These are phyloP conservation scores for Aricia agestis DNA, from an alignment of 1,140 invertebrate genomes.

Conservation along the genomic window DNA sequence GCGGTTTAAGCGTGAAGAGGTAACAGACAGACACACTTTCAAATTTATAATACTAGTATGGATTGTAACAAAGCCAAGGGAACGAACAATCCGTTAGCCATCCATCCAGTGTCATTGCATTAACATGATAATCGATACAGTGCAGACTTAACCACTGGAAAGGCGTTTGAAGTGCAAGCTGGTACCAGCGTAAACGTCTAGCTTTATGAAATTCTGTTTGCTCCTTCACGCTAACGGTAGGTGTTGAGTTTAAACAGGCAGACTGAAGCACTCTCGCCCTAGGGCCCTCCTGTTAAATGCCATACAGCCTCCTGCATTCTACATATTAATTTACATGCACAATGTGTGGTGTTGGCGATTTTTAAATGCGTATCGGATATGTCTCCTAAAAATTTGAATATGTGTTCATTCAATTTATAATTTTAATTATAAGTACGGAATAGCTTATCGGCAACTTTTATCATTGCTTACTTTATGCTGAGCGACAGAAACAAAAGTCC, in stretches of 20 bases:
- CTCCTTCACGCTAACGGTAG: background rate
- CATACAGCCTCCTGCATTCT: background rate
- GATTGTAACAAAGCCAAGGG: too few species aligned
- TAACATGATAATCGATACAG: slow-evolving; percentile 1
- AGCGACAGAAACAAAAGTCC: too few species aligned
- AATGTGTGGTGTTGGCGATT: background rate
- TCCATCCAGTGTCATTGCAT: background rate
- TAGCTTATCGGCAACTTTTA: too few species aligned
- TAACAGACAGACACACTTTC: too few species aligned
- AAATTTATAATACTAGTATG: too few species aligned
- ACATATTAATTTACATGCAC: background rate
- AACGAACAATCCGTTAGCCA: background rate
- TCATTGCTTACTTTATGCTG: too few species aligned
- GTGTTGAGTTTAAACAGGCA: slow-evolving; percentile 12
- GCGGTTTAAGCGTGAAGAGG: too few species aligned
- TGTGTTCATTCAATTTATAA: too few species aligned
- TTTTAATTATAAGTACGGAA: too few species aligned
- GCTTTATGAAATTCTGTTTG: slow-evolving; percentile 15
- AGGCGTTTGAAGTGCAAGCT: background rate
- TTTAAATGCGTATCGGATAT: background rate
- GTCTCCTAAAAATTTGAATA: too few species aligned
- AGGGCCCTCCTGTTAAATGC: slow-evolving; percentile 2
- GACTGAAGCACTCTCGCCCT: background rate
- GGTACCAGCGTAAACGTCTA: slow-evolving; percentile 5
- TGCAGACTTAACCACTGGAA: background rate